Evolutionary conservation across 2,797 vertebrate genomes (phyloP).

Genomic region (Aplochiton taeniatus): DNA sequence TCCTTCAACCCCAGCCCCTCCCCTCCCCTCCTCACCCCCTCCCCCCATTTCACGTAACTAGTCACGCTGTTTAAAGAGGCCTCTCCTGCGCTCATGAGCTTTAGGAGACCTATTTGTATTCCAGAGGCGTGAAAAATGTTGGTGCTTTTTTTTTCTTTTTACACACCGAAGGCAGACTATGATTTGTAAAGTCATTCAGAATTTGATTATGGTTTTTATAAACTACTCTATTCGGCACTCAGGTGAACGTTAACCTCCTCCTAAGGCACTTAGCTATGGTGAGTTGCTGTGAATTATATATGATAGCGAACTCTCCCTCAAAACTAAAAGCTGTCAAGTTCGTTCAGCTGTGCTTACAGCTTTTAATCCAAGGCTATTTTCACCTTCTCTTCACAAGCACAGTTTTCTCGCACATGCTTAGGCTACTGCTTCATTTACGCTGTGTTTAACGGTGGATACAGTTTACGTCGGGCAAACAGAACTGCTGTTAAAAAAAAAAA

Average conservation of each 20-base stretch:
- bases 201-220: not conserved
- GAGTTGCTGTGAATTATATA: constrained; percentile 47
- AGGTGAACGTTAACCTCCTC: constrained; percentile 23
- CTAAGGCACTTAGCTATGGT: constrained; percentile 19
- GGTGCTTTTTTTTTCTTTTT: constrained; percentile 15
- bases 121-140: constrained; percentile 24
- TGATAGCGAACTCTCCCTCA: constrained; percentile 17
- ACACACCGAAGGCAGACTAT: constrained; percentile 34
- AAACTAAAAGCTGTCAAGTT: constrained; percentile 44
- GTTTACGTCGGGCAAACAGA: too few species aligned
- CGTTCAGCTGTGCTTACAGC: constrained; percentile 33
- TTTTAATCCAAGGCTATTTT: constrained; percentile 17
- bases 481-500: too few species aligned
- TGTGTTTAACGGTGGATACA: not conserved
- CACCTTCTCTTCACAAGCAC: not conserved
- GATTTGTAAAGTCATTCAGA: constrained; percentile 21
- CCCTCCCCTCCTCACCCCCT: constrained; percentile 35
- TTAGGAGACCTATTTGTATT: constrained; percentile 24
- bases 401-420: not conserved
- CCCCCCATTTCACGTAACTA: constrained; percentile 34
- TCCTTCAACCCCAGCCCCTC: constrained; percentile 51
- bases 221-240: not conserved
- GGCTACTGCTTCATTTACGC: constrained; percentile 2
- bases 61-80: constrained; percentile 39
- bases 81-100: constrained; percentile 35